A percentile compares a stretch with the other conserved stretches of the same genome.
Evolutionary conservation across 1,140 invertebrate species (phyloP).

Genomic region (Drosophila subobscura): DNA sequence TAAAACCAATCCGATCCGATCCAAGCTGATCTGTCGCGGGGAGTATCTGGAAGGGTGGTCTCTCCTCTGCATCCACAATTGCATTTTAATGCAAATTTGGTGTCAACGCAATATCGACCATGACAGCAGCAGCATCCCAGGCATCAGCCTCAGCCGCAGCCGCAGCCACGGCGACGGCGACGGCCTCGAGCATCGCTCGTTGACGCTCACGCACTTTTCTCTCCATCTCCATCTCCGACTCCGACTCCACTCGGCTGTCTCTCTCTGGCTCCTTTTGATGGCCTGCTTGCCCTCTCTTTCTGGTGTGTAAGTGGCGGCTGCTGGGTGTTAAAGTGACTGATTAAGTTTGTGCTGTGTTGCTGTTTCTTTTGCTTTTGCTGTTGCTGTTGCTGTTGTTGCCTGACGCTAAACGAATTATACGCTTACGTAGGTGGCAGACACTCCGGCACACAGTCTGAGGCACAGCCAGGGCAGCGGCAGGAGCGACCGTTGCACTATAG

Average conservation of each 20-base stretch:
- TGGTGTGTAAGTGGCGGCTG: slow-evolving; percentile 64
- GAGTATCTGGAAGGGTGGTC: not conserved
- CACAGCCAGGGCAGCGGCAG: slow-evolving; percentile 1
- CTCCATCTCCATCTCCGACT: slow-evolving; percentile 14
- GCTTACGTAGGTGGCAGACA: slow-evolving; percentile 81
- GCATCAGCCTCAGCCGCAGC: slow-evolving; percentile 10
- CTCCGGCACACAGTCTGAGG: slow-evolving; percentile 54
- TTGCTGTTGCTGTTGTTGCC: slow-evolving; percentile 29
- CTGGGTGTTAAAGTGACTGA: slow-evolving; percentile 78
- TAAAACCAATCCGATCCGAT: slow-evolving; percentile 25
- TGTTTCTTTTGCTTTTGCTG: slow-evolving; percentile 27
- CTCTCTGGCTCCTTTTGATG: not conserved
- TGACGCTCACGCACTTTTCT: slow-evolving; percentile 58
- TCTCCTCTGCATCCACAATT: slow-evolving; percentile 51
- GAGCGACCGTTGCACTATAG: slow-evolving; percentile 2
- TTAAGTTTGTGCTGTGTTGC: slow-evolving; percentile 71
- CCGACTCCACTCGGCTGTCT: not conserved
- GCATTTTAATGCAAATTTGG: slow-evolving; percentile 82
- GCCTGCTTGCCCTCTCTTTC: not conserved
- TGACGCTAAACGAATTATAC: slow-evolving; percentile 81
- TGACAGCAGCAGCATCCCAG: slow-evolving; percentile 58
- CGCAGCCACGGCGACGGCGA: no score
- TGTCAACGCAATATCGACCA: slow-evolving; percentile 82
- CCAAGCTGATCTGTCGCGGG: slow-evolving; percentile 14
- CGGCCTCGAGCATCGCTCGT: not conserved